Evolutionary conservation across 2,113 vertebrate genomes (phyloP).

Genomic region (Chascanopsetta lugubris): DNA sequence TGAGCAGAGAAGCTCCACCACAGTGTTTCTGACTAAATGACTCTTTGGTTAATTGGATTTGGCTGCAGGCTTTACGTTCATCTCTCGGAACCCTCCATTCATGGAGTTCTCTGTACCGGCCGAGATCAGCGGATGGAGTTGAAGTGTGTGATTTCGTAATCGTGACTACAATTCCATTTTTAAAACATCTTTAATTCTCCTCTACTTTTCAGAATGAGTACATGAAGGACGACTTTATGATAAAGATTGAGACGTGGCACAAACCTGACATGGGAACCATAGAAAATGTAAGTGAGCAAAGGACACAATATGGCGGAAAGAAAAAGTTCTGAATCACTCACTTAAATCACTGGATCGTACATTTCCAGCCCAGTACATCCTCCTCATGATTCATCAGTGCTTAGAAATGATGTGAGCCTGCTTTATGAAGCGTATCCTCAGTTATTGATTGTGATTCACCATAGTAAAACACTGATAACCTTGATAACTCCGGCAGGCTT

Average conservation of each 20-base stretch:
- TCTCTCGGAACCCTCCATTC: constrained; percentile 48
- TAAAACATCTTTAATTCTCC: constrained; percentile 2
- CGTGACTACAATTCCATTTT: neutral
- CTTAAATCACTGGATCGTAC: neutral
- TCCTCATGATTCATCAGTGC: neutral
- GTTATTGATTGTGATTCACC: neutral
- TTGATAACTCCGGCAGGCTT: neutral
- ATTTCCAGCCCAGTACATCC: neutral
- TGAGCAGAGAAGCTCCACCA: constrained; percentile 3
- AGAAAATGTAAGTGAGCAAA: constrained; percentile 90
- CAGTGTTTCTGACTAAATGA: constrained; percentile 41
- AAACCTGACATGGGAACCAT: constrained; percentile 93
- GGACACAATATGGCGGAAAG: neutral
- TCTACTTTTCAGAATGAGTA: constrained; percentile 90
- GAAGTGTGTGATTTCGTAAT: neutral
- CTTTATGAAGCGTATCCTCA: neutral
- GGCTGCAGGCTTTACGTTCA: constrained; percentile 44
- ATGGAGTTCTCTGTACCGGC: constrained; percentile 16
- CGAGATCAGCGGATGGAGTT: constrained; percentile 9
- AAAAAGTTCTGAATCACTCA: neutral
- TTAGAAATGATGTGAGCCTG: neutral
- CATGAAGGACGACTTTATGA: constrained; percentile 99
- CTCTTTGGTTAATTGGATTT: constrained; percentile 70
- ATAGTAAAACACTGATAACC: neutral
- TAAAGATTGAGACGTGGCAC: constrained; percentile 99